Conservation (phyloP, 2,888 invertebrate genomes). For the Leucania comma region DNA sequence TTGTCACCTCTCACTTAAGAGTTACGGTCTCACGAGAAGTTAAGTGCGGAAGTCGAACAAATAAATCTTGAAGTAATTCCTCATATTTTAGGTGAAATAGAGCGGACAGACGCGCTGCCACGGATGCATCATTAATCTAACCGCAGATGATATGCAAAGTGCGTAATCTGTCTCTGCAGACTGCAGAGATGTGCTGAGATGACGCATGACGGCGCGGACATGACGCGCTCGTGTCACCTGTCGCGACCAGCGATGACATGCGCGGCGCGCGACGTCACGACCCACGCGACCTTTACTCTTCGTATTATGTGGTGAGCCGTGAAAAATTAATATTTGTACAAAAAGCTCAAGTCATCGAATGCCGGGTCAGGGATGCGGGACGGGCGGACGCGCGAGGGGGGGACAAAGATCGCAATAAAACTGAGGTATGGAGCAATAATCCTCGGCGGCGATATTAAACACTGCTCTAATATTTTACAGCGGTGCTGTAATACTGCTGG, state of each 20-base stretch:
- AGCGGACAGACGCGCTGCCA: conserved; percentile 2
- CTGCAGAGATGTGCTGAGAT: neutral
- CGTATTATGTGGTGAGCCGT: neutral
- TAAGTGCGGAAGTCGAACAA: conserved; percentile 32
- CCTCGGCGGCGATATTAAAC: conserved; percentile 55
- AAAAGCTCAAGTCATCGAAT: conserved; percentile 37
- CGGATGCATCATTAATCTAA: conserved; percentile 1
- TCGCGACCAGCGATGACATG: neutral
- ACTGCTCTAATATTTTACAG: conserved; percentile 40
- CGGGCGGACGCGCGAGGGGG: neutral
- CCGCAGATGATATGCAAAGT: neutral
- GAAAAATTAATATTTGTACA: conserved; percentile 49
- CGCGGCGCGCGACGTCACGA: neutral
- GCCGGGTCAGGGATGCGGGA: conserved; percentile 1
- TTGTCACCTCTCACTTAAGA: conserved; percentile 35
- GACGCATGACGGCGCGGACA: neutral
- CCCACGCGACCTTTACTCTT: neutral
- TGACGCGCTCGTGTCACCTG: neutral
- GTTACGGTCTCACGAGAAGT: conserved; percentile 14
- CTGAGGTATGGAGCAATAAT: conserved; percentile 67
- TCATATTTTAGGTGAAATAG: conserved; percentile 25
- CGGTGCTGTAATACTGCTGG: conserved; percentile 2
- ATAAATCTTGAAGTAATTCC: conserved; percentile 10
- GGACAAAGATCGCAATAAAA: conserved; percentile 61
- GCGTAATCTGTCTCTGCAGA: neutral